Conservation (phyloP, 1,140 invertebrate genomes). For the Cherax destructor region DNA sequence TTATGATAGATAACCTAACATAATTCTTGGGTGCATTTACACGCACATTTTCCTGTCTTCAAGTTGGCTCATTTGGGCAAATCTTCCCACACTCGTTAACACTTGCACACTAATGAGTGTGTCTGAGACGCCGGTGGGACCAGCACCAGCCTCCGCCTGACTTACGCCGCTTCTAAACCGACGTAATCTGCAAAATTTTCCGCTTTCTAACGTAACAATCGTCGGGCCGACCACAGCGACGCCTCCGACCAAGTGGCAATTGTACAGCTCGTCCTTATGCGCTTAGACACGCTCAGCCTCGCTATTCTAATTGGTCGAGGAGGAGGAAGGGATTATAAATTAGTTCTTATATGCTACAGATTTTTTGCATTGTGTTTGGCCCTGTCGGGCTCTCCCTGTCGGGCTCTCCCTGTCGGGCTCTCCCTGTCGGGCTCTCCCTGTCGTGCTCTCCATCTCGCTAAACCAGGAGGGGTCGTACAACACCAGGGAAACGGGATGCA, state of each 20-base stretch:
- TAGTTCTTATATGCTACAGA: not conserved
- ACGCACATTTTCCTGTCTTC: no score
- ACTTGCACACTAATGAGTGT: no score
- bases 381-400: not conserved
- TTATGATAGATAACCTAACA: no score
- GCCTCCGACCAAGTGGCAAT: not conserved
- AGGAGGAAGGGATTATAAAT: not conserved
- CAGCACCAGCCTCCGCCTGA: not conserved
- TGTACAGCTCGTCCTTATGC: not conserved
- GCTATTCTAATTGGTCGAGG: not conserved
- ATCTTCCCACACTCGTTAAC: no score
- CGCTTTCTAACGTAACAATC: constrained; percentile 16
- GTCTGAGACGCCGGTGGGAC: not conserved
- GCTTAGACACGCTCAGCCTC: not conserved
- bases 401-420: not conserved
- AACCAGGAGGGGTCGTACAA: no score
- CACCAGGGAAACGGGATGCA: no score
- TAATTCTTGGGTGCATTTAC: no score
- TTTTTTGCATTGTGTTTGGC: not conserved
- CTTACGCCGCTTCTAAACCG: not conserved
- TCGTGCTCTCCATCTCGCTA: not conserved
- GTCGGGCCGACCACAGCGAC: not conserved
- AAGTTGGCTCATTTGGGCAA: no score
- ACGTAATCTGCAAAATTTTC: constrained; percentile 21
- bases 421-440: not conserved